These are phyloP conservation scores for Crenuchus spilurus DNA, from an alignment of 2,797 vertebrate genomes.

Conservation along the genomic window DNA sequence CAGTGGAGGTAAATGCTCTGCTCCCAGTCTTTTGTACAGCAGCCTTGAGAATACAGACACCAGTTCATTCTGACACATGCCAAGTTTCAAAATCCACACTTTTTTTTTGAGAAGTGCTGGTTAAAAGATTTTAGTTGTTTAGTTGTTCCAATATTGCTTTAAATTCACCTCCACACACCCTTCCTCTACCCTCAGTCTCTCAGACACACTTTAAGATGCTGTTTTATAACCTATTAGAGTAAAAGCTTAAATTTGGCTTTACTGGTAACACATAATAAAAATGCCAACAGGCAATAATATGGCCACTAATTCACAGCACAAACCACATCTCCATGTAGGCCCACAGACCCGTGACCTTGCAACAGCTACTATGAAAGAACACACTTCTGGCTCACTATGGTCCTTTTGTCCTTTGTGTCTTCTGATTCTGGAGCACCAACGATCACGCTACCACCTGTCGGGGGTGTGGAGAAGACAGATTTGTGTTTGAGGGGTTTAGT, in stretches of 20 bases:
- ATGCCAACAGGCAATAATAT: background rate
- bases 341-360: background rate
- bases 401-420: too few relatives aligned
- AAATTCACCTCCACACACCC: background rate
- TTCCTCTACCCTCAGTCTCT: background rate
- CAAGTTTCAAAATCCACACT: background rate
- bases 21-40: conserved; percentile 18
- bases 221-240: conserved; percentile 17
- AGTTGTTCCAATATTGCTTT: background rate
- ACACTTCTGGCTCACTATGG: too few relatives aligned
- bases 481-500: conserved; percentile 5
- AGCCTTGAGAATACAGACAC: background rate
- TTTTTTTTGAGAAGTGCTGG: background rate
- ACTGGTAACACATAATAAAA: conserved; percentile 12
- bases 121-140: background rate
- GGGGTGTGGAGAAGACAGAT: background rate
- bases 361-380: too few relatives aligned
- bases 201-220: background rate
- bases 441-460: background rate
- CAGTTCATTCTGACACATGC: conserved; percentile 1
- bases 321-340: conserved; percentile 1
- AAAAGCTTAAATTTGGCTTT: conserved; percentile 17
- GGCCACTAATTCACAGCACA: conserved; percentile 12
- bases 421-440: too few relatives aligned
- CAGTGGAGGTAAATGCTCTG: conserved; percentile 27